Base-by-base conservation (phyloP, 2,797 vertebrate genomes). In the Cygnus olor region DNA sequence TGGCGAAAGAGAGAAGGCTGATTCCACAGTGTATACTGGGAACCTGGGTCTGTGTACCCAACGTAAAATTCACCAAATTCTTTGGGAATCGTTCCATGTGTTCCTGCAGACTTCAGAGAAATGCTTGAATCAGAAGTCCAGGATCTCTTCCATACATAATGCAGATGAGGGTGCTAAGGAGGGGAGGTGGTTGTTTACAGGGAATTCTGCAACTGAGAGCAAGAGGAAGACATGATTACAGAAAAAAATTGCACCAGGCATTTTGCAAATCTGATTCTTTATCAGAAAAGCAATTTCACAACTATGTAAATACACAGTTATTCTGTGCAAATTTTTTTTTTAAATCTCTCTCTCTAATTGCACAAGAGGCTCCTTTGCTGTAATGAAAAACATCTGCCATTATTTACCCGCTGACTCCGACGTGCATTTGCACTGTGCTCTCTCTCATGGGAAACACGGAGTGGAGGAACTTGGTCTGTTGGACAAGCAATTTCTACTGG, bases 231-330 rank as follows among this genome's bases (percentile, higher is more conserved):
- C 21, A 10, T 1, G 77, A 73, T 51, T 61, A 77, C 34, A 54
- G 60, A 18, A 45, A 81, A 85, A 28, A 40, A 36, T 47, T 6
- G 11, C 28, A 58, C 65, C 27, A 18, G 91, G 51, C 45, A 40
- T 63, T 94, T 85, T 92, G 69, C 47, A 94, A 93, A 94, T 87
- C 81, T 85, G 93, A 93, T 73, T 91, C 28, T 79, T 57, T 90
- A 90, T 93, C 94, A 95, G 83, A 96, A 91, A 90, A 70, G 80
- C 76, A 77, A 82, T 91, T 96, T 87, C 85, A 88, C 64, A 88
- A 65, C 49, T 61, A 76, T 88, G 78, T 71, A 95, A 94, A 87
- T 64, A 94, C 17, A 63, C 22, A 71, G 60, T 78, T 93, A 69
- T 90, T 93, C 68, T 60, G 74, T 80, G 74, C 10, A 87, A 89